Evolutionary conservation across 2,888 invertebrate species (phyloP), one percentile per base, ranked within the genome.

Genomic region (Stramonita haemastoma): DNA sequence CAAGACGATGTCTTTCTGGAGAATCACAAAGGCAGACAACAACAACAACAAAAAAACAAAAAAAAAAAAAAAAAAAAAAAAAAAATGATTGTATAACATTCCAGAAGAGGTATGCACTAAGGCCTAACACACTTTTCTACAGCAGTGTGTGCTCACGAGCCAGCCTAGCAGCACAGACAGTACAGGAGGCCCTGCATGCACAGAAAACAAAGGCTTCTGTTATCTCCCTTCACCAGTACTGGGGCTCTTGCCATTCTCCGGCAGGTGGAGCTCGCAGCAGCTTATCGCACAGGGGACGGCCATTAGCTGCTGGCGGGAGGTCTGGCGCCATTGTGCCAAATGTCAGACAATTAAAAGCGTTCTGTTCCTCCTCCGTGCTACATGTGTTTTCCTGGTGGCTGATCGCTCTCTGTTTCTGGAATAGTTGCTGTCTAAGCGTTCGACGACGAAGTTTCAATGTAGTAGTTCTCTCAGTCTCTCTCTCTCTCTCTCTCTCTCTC

Each of bases 301-400:
- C 77, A 79, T 79, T 79, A 79, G 73, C n/a, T 8, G 46, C 46
- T 46, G 46, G 46, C 34, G 32, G 77, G 17, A 15, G 17, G 19
- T 79, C 0, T 19, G 77, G 77, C 77, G 77, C 77, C 77, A 79
- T 17, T 17, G 77, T 17, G 32, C 32, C 11, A 79, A 79, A 79
- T 79, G 77, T 79, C 77, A 79, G 77, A 26, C 77, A 32, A 79
- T 79, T 79, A 79, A 79, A 79, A 79, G 77, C 17, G 77, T 15
- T 79, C 77, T 17, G 11, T 32, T 32, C 77, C 15, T 32, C 77
- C 13, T 46, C 46, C 46, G 8, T 46, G 46, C 46, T 46, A 46
- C 46, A 46, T 46, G 46, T 46, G 46, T 46, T 46, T 46, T 46
- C 46, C 46, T 46, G 46, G 46, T 46, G 46, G 46, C 46, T 46